These are phyloP conservation scores for Chaitophorus viminalis DNA, from an alignment of 2,888 invertebrate species.

Conservation along the genomic window DNA sequence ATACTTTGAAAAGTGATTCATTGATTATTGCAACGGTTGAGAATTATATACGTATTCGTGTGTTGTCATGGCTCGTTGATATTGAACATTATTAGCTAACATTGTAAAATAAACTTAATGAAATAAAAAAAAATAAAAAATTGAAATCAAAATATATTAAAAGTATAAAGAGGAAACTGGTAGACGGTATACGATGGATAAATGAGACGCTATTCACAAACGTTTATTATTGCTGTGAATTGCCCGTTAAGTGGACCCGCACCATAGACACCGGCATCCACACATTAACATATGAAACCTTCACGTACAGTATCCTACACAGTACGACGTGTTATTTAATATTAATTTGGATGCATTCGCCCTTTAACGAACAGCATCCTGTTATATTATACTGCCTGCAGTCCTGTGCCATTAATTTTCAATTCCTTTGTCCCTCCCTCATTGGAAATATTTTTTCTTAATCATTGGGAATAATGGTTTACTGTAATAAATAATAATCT, in stretches of 20 bases:
- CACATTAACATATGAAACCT: constrained; percentile 49
- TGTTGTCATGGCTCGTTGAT: background rate
- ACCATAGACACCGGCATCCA: constrained; percentile 44
- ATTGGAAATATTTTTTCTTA: constrained; percentile 36
- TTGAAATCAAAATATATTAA: constrained; percentile 54
- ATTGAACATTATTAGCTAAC: constrained; percentile 1
- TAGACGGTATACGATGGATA: constrained; percentile 35
- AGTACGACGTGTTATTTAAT: constrained; percentile 53
- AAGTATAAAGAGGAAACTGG: constrained; percentile 54
- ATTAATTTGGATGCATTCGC: constrained; percentile 60
- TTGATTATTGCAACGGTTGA: background rate
- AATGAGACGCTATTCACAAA: constrained; percentile 59
- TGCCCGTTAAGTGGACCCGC: constrained; percentile 61
- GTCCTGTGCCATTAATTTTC: constrained; percentile 49
- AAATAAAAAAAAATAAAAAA: constrained; percentile 30
- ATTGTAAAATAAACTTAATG: constrained; percentile 29
- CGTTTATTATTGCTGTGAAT: constrained; percentile 61
- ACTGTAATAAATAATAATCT: background rate
- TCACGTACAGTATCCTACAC: constrained; percentile 22
- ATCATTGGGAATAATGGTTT: background rate
- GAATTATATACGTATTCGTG: background rate
- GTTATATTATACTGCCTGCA: constrained; percentile 39
- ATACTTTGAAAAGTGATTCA: constrained; percentile 12
- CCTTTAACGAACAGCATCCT: constrained; percentile 61
- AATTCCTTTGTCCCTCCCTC: constrained; percentile 46